Conservation (phyloP, 2,113 vertebrate genomes). For the Agelaius tricolor region DNA sequence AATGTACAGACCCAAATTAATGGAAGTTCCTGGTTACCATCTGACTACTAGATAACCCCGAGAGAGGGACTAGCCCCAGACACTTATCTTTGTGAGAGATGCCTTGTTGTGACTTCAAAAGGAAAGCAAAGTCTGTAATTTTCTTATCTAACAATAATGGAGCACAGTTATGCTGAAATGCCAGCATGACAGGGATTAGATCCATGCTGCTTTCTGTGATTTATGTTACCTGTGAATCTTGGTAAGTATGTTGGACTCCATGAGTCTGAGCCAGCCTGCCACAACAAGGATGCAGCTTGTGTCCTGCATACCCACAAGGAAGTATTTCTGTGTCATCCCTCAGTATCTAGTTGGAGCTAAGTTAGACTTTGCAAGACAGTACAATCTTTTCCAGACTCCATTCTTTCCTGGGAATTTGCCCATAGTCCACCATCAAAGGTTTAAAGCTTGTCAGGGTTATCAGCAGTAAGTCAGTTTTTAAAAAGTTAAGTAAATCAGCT, state of each 20-base stretch:
- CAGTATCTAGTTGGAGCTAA: neutral
- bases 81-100: neutral
- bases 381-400: neutral
- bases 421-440: neutral
- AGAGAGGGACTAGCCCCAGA: neutral
- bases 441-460: neutral
- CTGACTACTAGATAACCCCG: neutral
- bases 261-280: neutral
- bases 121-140: neutral
- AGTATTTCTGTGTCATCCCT: neutral
- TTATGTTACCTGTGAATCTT: neutral
- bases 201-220: neutral
- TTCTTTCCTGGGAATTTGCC: neutral
- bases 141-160: constrained; percentile 27
- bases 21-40: neutral
- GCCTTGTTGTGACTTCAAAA: constrained; percentile 20
- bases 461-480: neutral
- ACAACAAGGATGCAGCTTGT: neutral
- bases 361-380: neutral
- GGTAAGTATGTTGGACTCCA: neutral
- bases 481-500: neutral
- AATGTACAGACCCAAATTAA: neutral
- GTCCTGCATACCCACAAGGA: neutral
- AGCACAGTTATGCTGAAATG: neutral
- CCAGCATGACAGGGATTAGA: neutral